phyloP scores from a whole-genome alignment of 2,888 invertebrate genomes.

The Petrophora chlorosata region DNA sequence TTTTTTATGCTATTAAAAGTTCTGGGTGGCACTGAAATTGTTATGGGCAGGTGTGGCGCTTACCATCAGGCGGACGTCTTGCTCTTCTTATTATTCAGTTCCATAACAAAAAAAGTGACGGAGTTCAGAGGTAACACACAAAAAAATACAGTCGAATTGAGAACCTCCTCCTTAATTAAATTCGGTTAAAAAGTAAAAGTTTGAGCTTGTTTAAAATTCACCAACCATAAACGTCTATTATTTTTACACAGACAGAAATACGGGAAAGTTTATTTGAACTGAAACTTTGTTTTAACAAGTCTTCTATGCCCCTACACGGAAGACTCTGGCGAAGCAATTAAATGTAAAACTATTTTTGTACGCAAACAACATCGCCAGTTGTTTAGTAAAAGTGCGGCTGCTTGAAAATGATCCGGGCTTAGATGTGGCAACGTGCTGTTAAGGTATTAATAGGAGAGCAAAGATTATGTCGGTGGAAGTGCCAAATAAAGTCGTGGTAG shows the following conservation, averaged over 20 bases:
- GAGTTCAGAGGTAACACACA: no score
- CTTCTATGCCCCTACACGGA: slow-evolving; percentile 29
- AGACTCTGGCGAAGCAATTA: slow-evolving; percentile 25
- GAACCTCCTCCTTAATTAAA: no score
- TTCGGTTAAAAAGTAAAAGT: no score
- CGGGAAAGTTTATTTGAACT: slow-evolving; percentile 22
- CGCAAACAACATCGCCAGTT: slow-evolving; percentile 19
- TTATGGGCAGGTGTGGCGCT: no score
- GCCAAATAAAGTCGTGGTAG: background rate
- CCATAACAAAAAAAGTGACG: no score
- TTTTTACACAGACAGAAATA: no score
- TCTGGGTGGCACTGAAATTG: no score
- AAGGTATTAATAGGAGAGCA: slow-evolving; percentile 9
- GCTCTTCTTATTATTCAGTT: no score
- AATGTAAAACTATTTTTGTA: slow-evolving; percentile 27
- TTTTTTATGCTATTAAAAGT: no score
- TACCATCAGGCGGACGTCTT: no score
- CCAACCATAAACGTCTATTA: no score
- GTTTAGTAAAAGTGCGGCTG: slow-evolving; percentile 22
- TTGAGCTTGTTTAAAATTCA: slow-evolving; percentile 4
- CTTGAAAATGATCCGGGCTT: slow-evolving; percentile 13
- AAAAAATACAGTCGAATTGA: no score
- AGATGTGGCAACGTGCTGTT: slow-evolving; percentile 5
- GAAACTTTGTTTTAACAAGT: slow-evolving; percentile 14
- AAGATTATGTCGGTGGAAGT: slow-evolving; percentile 7